Evolutionary conservation across 1,140 invertebrate genomes (phyloP), one percentile per base, ranked within the genome.

Genomic region (Apis florea): DNA sequence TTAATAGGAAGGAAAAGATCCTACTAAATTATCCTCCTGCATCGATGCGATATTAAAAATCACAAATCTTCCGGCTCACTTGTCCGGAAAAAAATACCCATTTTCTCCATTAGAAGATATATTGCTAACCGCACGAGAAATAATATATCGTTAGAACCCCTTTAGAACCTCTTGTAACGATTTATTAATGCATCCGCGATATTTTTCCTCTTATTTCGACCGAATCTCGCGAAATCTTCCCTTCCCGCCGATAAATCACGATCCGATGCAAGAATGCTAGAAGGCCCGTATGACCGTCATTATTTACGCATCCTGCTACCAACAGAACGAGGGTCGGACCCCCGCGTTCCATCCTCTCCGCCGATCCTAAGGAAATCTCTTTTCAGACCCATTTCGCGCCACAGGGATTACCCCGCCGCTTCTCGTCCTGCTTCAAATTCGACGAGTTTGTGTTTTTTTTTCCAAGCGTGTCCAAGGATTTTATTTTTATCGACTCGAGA

Each of bases 251-350:
- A 73, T 87, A 87, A 87, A 86, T 86, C 85, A 87, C 74, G 78
- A 70, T 68, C 77, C 73, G 64, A 76, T 72, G 76, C 80, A 76
- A 74, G 82, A 78, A 83, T 80, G 68, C 40, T 74, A 59, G 56
- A 40, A 61, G 84, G 61, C 72, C 31, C 77, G 76, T 80, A 77
- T 69, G 53, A 61, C 73, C 83, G 83, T 87, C 86, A 83, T 88
- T 88, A 88, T 88, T 88, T 85, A 88, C 86, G 85, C 79, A 88
- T 87, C 86, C 86, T 88, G 86, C 72, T 84, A 83, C 26, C 75
- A 84, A 40, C 86, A 80, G 83, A 24, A 70, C 66, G 82, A 83
- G 74, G 82, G 82, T 71, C 58, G 40, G 70, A n/a, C 58, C 67
- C 61, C 71, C 66, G 73, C 77, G 51, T n/a, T n/a, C n/a, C n/a